Evolutionary conservation across 2,113 vertebrate genomes (phyloP).

Genomic region (Zingel zingel): DNA sequence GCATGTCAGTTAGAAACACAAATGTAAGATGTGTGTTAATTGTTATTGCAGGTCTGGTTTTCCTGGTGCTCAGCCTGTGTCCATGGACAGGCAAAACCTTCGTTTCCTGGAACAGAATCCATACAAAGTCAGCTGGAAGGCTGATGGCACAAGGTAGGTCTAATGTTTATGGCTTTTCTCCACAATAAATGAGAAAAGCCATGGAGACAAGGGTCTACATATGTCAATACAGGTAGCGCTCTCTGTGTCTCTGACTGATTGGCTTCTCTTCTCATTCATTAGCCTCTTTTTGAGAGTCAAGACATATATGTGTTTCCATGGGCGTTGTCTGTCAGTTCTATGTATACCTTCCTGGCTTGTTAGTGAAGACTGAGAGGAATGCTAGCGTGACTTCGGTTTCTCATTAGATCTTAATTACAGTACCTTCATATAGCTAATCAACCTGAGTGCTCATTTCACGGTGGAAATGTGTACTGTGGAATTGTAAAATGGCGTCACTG

Average conservation of each 20-base stretch:
- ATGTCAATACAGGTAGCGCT: not conserved
- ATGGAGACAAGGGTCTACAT: not conserved
- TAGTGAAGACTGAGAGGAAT: slow-evolving; percentile 26
- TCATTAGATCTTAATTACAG: slow-evolving; percentile 53
- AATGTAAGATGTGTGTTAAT: not conserved
- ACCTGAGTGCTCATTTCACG: not conserved
- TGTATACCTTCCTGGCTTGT: slow-evolving; percentile 12
- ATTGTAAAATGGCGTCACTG: slow-evolving; percentile 13
- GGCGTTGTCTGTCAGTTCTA: not conserved
- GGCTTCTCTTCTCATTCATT: slow-evolving; percentile 20
- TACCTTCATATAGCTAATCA: slow-evolving; percentile 33
- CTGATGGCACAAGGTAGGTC: slow-evolving; percentile 97
- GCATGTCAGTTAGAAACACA: not conserved
- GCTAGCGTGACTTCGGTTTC: slow-evolving; percentile 5
- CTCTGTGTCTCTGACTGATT: slow-evolving; percentile 15
- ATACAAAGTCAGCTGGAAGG: slow-evolving; percentile 99
- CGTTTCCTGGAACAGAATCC: slow-evolving; percentile 93
- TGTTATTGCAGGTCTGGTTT: slow-evolving; percentile 90
- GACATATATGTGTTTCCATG: not conserved
- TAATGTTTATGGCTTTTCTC: not conserved
- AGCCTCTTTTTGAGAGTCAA: not conserved
- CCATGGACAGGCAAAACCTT: slow-evolving; percentile 97
- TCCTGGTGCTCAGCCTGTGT: slow-evolving; percentile 97
- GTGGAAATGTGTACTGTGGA: slow-evolving; percentile 18
- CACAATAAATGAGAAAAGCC: not conserved